A percentile compares a stretch with the other conserved stretches of the same genome.
Evolutionary conservation across 2,797 vertebrate species (phyloP).

Genomic region (Chrysocyon brachyurus): DNA sequence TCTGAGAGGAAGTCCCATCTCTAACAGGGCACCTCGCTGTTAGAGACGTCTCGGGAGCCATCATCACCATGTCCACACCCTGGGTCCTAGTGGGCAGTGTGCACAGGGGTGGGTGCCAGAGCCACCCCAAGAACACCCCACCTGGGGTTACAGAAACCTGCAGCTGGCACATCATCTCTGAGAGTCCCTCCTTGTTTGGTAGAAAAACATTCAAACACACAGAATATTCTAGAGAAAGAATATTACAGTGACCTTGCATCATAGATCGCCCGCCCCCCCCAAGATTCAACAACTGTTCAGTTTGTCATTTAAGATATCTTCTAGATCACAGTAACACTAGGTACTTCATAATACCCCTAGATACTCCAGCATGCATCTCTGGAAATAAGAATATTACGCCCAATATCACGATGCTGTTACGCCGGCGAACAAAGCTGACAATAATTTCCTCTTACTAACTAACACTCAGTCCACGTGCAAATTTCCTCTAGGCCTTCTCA

Average conservation of each 20-base stretch:
- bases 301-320: slow-evolving; percentile 31
- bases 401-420: not conserved
- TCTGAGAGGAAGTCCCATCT: not conserved
- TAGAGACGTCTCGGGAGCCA: not conserved
- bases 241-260: not conserved
- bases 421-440: not conserved
- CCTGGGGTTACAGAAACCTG: not conserved
- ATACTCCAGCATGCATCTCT: not conserved
- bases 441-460: not conserved
- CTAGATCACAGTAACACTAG: not conserved
- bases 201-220: slow-evolving; percentile 13
- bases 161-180: not conserved
- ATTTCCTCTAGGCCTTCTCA: not conserved
- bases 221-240: not conserved
- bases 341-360: not conserved
- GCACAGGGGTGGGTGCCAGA: not conserved
- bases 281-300: not conserved
- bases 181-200: not conserved
- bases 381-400: not conserved
- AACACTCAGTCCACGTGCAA: not conserved
- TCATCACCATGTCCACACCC: not conserved
- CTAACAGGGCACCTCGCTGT: too few species aligned
- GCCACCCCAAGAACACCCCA: not conserved
- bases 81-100: not conserved
- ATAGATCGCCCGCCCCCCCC: not conserved